A percentile compares a stretch with the other conserved stretches of the same genome.
phyloP scores from a whole-genome alignment of 2,888 invertebrate genomes.

The Cryptocheilus praepositus region DNA sequence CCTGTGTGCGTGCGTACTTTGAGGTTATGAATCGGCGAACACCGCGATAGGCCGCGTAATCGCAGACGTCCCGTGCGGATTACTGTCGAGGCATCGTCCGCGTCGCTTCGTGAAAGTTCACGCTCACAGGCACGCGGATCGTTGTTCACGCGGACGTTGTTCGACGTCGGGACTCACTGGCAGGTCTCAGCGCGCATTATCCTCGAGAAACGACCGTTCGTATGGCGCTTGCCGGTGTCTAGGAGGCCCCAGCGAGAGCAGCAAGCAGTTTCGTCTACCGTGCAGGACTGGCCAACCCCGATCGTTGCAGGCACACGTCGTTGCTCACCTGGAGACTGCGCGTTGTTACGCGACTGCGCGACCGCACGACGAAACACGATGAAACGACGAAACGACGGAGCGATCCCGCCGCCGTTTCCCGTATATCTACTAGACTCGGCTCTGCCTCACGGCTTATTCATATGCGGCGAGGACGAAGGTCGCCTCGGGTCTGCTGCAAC shows the following conservation, averaged over 20 bases:
- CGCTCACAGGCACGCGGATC: constrained; percentile 23
- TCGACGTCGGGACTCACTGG: constrained; percentile 28
- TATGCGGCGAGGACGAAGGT: no score
- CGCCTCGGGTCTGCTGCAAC: no score
- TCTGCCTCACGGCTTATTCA: no score
- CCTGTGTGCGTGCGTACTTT: not conserved
- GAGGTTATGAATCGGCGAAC: not conserved
- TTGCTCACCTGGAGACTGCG: constrained; percentile 73
- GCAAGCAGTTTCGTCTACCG: not conserved
- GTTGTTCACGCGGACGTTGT: constrained; percentile 21
- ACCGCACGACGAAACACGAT: constrained; percentile 39
- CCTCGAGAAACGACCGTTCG: constrained; percentile 1
- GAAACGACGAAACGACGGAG: constrained; percentile 29
- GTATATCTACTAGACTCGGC: no score
- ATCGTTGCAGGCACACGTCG: constrained; percentile 3
- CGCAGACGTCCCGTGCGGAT: not conserved
- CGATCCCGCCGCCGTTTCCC: constrained; percentile 4
- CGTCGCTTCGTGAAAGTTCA: not conserved
- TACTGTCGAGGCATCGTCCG: no score
- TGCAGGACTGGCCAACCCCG: constrained; percentile 6
- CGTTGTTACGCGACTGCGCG: constrained; percentile 40
- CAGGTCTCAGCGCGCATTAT: constrained; percentile 41
- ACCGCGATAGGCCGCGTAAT: not conserved
- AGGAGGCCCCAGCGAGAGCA: no score
- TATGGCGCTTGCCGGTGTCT: constrained; percentile 9